phyloP scores from a whole-genome alignment of 2,888 invertebrate species.

The Cephus pulcher region DNA sequence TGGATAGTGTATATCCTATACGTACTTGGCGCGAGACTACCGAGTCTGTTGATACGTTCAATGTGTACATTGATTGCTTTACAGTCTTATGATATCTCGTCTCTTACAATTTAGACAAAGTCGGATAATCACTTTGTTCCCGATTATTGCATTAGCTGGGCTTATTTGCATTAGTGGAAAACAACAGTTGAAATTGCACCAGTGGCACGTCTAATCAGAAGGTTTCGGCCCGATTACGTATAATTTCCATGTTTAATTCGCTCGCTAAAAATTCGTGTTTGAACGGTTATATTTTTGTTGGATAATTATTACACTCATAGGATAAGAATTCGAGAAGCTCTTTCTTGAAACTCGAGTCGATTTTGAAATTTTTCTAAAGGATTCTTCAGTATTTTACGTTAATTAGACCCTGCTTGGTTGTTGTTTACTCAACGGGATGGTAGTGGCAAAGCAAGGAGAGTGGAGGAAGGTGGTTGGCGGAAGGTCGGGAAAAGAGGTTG shows the following conservation, averaged over 20 bases:
- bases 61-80: background rate
- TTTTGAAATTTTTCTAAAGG: background rate
- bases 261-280: background rate
- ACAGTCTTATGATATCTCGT: background rate
- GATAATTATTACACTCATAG: background rate
- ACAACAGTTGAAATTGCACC: background rate
- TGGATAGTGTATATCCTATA: background rate
- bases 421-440: constrained; percentile 33
- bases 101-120: background rate
- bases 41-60: background rate
- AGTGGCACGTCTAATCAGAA: background rate
- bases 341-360: background rate
- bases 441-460: constrained; percentile 25
- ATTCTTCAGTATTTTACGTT: constrained; percentile 38
- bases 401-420: constrained; percentile 34
- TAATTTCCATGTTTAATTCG: background rate
- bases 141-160: background rate
- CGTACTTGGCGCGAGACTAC: too few species aligned
- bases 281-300: background rate
- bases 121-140: too few species aligned
- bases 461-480: constrained; percentile 36
- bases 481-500: constrained; percentile 29
- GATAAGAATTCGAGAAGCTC: background rate
- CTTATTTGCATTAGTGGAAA: background rate
- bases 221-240: too few species aligned